Evolutionary conservation across 2,888 invertebrate species (phyloP), one percentile per base, ranked within the genome.

Genomic region (Andrena praecox): DNA sequence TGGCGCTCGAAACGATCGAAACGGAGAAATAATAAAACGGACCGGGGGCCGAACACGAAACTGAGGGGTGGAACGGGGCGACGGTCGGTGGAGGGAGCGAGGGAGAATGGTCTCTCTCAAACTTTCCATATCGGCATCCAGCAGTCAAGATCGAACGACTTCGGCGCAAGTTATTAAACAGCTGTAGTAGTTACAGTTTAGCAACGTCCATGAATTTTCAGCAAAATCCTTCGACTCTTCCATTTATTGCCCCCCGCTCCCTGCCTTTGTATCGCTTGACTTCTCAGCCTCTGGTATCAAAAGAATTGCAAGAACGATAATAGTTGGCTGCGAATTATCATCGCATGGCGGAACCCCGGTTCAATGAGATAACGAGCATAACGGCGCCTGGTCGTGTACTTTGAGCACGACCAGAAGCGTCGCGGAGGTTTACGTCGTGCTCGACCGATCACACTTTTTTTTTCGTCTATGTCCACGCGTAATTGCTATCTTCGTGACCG

Each of bases 291-390:
- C 52, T 52, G 2, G 20, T 52, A 52, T 52, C 52, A 20, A 52
- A 52, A 52, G 20, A 52, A 52, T 52, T 52, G 52, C 52, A 20
- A 52, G 20, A 52, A 52, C n/a, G 52, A 52, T 52, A 52, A 52
- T 52, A 52, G 16, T 16, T 12, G 16, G 3, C 10, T 20, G 2
- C 5, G 29, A 68, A 31, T 54, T 52, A 52, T 52, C 52, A 20
- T 20, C 8, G 52, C 52, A 52, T 8, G 52, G 52, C 52, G 20
- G 52, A 20, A 5, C 52, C 20, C 2, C 20, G 52, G 52, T 52
- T 52, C n/a, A 6, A 20, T 2, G 52, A 20, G 52, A 52, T 52
- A 52, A 52, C 52, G 20, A 20, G 52, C 3, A 4, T 42, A 42
- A 16, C 16, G 42, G 12, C 42, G 42, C 42, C 16, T 42, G 16